These are phyloP conservation scores for Phragmatobia fuliginosa DNA, from an alignment of 2,888 invertebrate genomes.

Conservation along the genomic window DNA sequence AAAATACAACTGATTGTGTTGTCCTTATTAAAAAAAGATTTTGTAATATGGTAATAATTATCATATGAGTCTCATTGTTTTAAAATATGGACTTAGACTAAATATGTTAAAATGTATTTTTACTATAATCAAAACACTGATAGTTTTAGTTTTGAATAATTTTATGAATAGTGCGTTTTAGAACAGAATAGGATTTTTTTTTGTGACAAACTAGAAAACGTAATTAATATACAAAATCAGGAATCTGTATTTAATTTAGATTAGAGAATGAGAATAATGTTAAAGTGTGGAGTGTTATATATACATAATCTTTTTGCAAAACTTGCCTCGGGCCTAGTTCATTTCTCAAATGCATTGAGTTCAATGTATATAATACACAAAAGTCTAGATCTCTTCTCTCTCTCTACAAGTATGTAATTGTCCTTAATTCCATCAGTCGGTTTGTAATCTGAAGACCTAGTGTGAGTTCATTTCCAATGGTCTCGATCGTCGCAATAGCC, in stretches of 20 bases:
- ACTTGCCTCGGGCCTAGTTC: neutral
- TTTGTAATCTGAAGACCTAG: neutral
- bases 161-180: conserved; percentile 5
- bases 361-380: neutral
- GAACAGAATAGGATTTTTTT: neutral
- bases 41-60: conserved; percentile 10
- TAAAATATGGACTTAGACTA: neutral
- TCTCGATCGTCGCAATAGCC: neutral
- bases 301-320: neutral
- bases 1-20: conserved; percentile 9
- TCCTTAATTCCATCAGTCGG: neutral
- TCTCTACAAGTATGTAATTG: neutral
- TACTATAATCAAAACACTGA: conserved; percentile 5
- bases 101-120: neutral
- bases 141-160: conserved; percentile 4
- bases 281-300: neutral
- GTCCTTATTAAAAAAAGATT: neutral
- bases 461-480: neutral
- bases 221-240: neutral
- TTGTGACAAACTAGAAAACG: neutral
- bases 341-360: neutral
- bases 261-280: neutral
- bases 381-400: neutral
- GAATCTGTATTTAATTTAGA: neutral
- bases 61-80: conserved; percentile 17